A percentile compares a stretch with the other conserved stretches of the same genome.
Evolutionary conservation across 2,888 invertebrate species (phyloP).

Genomic region (Drosophila demipolita): DNA sequence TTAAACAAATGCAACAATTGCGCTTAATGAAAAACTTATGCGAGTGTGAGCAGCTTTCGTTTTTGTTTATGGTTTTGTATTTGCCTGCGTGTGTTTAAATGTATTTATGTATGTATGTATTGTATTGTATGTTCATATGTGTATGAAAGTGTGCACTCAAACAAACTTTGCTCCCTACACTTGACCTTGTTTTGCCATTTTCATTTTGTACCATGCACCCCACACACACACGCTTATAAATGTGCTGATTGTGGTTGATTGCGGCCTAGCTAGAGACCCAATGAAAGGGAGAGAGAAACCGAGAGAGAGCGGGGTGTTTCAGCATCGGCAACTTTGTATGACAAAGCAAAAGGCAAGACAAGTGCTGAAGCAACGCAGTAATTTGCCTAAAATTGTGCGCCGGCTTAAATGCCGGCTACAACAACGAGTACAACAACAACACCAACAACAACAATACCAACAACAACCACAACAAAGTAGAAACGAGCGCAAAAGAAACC

Average conservation of each 20-base stretch:
- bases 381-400: constrained; percentile 66
- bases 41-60: constrained; percentile 52
- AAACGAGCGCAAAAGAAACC: constrained; percentile 18
- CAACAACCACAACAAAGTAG: constrained; percentile 24
- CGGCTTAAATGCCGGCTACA: constrained; percentile 65
- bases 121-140: constrained; percentile 1
- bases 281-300: neutral
- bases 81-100: constrained; percentile 10
- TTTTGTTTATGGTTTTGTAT: constrained; percentile 41
- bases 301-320: constrained; percentile 1
- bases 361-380: constrained; percentile 49
- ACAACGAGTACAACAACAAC: constrained; percentile 25
- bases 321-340: constrained; percentile 56
- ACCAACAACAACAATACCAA: neutral
- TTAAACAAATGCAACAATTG: constrained; percentile 56
- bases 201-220: constrained; percentile 65
- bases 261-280: constrained; percentile 13
- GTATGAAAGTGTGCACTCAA: constrained; percentile 61
- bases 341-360: constrained; percentile 62
- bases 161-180: constrained; percentile 80
- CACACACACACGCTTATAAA: constrained; percentile 21
- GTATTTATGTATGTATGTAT: neutral
- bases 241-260: constrained; percentile 48
- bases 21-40: constrained; percentile 66
- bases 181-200: constrained; percentile 80